Percentiles rank a stretch among this genome's conserved stretches.
Evolutionary conservation across 92 coral and sea anemone genomes (phyloP).

Genomic region (Parazoanthus darwini): DNA sequence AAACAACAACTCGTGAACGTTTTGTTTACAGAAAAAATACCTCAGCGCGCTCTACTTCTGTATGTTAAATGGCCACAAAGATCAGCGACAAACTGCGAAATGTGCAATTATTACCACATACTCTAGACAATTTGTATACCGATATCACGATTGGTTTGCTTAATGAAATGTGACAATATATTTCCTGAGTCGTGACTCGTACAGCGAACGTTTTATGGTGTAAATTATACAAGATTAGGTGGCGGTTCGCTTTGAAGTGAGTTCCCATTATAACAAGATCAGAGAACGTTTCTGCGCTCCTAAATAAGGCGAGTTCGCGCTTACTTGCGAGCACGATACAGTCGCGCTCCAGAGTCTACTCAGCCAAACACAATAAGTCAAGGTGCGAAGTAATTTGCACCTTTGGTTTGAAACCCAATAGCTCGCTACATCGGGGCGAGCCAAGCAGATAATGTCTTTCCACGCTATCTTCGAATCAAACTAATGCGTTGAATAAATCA

Average conservation of each 20-base stretch:
- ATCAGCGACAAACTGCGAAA: conserved; percentile 41
- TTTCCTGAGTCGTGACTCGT: conserved; percentile 91
- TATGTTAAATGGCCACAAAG: conserved; percentile 34
- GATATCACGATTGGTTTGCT: conserved; percentile 66
- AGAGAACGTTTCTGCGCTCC: conserved; percentile 52
- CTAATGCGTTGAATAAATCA: conserved; percentile 43
- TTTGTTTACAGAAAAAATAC: conserved; percentile 41
- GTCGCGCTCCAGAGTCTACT: conserved; percentile 20
- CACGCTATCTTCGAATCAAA: conserved; percentile 45
- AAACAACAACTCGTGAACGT: conserved; percentile 28
- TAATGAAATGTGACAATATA: conserved; percentile 88
- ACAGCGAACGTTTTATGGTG: conserved; percentile 73
- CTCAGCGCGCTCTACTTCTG: conserved; percentile 12
- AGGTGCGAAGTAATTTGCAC: conserved; percentile 47
- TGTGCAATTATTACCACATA: conserved; percentile 42
- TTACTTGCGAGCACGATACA: not conserved
- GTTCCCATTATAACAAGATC: conserved; percentile 74
- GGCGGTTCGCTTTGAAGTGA: conserved; percentile 85
- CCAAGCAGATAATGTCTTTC: conserved; percentile 38
- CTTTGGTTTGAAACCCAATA: conserved; percentile 35
- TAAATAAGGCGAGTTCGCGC: conserved; percentile 46
- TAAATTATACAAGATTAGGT: conserved; percentile 88
- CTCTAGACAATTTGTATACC: conserved; percentile 57
- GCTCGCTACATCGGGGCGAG: conserved; percentile 28
- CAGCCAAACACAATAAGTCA: conserved; percentile 26